Evolutionary conservation across 2,888 invertebrate species (phyloP).

Genomic region (Drosophila nigricruria): DNA sequence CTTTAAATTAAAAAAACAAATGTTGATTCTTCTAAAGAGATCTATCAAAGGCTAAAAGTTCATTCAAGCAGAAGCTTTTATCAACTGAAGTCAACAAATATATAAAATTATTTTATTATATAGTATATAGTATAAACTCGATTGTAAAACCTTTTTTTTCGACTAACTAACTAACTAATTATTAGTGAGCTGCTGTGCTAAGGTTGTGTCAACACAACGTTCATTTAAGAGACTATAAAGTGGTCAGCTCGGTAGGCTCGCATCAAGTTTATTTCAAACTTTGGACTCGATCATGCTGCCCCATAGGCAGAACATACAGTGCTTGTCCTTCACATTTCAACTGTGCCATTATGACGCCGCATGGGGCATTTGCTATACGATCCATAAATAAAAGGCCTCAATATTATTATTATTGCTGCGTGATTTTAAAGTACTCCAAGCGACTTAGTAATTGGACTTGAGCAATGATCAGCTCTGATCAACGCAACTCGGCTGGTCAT

Average conservation of each 20-base stretch:
- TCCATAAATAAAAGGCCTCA: not conserved
- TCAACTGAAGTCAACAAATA: too few relatives aligned
- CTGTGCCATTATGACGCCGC: conserved; percentile 5
- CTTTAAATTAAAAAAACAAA: too few relatives aligned
- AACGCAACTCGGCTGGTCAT: not conserved
- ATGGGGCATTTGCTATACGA: not conserved
- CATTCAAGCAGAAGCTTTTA: too few relatives aligned
- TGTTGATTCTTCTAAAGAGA: too few relatives aligned
- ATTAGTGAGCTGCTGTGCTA: not conserved
- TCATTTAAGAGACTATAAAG: not conserved
- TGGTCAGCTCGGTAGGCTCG: not conserved
- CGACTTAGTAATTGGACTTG: conserved; percentile 6
- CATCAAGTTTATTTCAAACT: conserved; percentile 6
- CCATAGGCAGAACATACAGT: not conserved
- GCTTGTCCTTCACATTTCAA: conserved; percentile 15
- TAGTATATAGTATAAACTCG: not conserved
- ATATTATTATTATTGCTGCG: not conserved
- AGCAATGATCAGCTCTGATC: conserved; percentile 4
- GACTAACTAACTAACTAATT: not conserved
- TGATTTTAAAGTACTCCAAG: conserved; percentile 7
- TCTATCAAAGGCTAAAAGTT: too few relatives aligned
- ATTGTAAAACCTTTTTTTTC: not conserved
- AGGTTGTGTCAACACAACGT: not conserved
- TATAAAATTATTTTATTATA: not conserved
- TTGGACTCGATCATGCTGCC: conserved; percentile 7